These are phyloP conservation scores for Venustoraphidia nigricollis DNA, from an alignment of 2,888 invertebrate species.

Conservation along the genomic window DNA sequence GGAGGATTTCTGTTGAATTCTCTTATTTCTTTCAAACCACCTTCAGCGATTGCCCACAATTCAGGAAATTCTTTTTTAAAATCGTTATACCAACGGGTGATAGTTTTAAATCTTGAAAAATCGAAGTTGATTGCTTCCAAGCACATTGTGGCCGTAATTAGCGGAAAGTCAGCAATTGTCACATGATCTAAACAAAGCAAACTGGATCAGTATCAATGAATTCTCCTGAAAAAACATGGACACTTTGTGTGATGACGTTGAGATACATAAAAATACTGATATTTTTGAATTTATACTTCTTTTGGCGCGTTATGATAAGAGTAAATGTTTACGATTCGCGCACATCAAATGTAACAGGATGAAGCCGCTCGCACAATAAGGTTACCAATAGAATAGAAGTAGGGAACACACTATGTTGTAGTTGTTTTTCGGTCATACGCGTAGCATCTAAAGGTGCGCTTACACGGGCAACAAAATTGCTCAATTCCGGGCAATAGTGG, in stretches of 20 bases:
- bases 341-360: no score
- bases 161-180: slow-evolving; percentile 61
- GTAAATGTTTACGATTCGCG: no score
- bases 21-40: slow-evolving; percentile 51
- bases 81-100: slow-evolving; percentile 49
- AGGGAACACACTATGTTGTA: no score
- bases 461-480: no score
- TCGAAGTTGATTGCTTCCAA: slow-evolving; percentile 55
- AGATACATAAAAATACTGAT: no score
- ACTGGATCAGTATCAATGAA: background rate
- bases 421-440: no score
- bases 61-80: slow-evolving; percentile 52
- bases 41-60: slow-evolving; percentile 52
- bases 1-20: slow-evolving; percentile 57
- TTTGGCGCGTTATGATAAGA: no score
- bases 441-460: no score
- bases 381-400: no score
- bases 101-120: slow-evolving; percentile 39
- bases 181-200: slow-evolving; percentile 32
- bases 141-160: slow-evolving; percentile 55
- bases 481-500: no score
- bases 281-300: no score
- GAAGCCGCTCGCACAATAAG: no score
- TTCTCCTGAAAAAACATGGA: background rate
- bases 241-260: background rate